Base-by-base conservation (phyloP, 2,113 vertebrate genomes). In the Poecile atricapillus region DNA sequence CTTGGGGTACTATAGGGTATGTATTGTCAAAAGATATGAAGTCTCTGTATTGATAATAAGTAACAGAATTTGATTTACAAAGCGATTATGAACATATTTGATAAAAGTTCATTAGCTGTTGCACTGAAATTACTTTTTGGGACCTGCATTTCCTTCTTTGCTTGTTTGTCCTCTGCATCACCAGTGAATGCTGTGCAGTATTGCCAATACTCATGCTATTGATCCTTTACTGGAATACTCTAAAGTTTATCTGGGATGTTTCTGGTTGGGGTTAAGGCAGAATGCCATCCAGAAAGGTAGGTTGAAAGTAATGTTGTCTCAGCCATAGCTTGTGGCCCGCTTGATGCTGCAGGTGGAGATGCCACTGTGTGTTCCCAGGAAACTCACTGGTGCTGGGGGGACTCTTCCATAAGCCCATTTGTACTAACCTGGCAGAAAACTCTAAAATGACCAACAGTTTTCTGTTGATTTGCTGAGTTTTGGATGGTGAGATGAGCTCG, bases 401-500 rank as follows among this genome's bases (percentile, higher is more conserved):
- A 12, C 33, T 69, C 7, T 18, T 82, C 24, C 2, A 0, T 35
- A 60, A 82, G 11, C 23, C 23, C 14, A 3, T 75, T 64, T 23
- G 5, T 74, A 46, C 15, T 47, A 60, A 30, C 8, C 46, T 69
- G 37, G n/a, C 37, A 67, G 47, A 90, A 67, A 23, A 59, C 28
- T 64, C 30, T 52, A 16, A 59, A 73, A 31, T 1, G 1, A 4
- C 1, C 1, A n/a, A 31, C 24, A 41, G 17, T 70, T 70, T 78
- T 33, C 24, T 62, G 14, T 52, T 43, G 41, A 13, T 56, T 74
- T 53, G 60, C 33, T 28, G 75, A 20, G 11, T 37, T 71, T 75
- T 67, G 70, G 35, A 28, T 13, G 13, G 41, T 43, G 41, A 0
- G 0, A 0, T 39, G 60, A 52, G 31, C 18, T 52, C 3, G 2